A percentile compares a stretch with the other conserved stretches of the same genome.
Conservation (phyloP, 2,113 vertebrate genomes). For the Microcebus murinus region DNA sequence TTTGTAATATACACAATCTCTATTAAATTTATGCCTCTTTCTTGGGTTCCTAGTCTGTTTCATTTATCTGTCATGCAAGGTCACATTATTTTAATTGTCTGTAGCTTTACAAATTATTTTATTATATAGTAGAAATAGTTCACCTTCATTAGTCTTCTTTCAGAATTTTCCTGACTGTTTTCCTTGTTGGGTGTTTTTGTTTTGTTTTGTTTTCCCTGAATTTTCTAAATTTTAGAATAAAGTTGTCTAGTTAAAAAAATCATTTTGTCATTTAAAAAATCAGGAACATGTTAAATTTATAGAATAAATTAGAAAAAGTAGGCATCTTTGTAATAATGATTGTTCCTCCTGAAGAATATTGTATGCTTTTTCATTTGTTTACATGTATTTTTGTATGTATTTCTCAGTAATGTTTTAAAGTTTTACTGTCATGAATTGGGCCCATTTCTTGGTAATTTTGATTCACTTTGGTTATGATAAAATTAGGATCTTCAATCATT, state of each 20-base stretch:
- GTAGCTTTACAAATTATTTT: background rate
- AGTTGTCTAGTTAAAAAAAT: background rate
- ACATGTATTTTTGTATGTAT: background rate
- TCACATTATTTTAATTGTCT: background rate
- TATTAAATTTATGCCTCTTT: background rate
- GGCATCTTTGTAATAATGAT: background rate
- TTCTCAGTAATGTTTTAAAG: background rate
- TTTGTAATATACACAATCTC: background rate
- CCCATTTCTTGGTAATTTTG: background rate
- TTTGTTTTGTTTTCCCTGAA: background rate
- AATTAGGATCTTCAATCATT: background rate
- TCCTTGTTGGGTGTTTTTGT: background rate
- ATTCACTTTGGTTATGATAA: background rate
- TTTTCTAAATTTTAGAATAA: slow-evolving; percentile 13
- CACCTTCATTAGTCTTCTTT: background rate
- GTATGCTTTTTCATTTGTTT: background rate
- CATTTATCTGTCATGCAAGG: background rate
- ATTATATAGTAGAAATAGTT: background rate
- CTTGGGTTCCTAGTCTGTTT: background rate
- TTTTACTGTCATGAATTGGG: background rate
- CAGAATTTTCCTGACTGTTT: background rate
- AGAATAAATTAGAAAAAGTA: background rate
- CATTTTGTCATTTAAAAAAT: background rate
- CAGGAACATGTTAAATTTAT: background rate
- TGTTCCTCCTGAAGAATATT: background rate